Base-by-base conservation (phyloP, 2,888 invertebrate species). In the Chromoteleia sp. region DNA sequence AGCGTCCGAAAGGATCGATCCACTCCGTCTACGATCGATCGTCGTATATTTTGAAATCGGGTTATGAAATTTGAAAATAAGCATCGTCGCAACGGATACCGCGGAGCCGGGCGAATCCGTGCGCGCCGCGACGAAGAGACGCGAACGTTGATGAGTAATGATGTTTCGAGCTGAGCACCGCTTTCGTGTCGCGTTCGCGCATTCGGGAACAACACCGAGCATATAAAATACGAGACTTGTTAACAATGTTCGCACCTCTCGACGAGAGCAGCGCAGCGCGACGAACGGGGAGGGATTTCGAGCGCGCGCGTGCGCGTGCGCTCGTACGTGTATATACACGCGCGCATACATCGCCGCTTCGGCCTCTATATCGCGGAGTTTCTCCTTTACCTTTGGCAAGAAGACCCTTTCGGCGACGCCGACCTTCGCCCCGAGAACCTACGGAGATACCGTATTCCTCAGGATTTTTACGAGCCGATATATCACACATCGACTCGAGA, bases 381-480 rank as follows among this genome's bases (percentile, higher is more conserved):
- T 71, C 63, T 59, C 70, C 58, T 82, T 65, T 73, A 79, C 75
- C 73, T 75, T 65, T 65, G 71, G 83, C 81, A 56, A 83, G 82
- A 82, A 85, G 86, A 85, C 88, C 89, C 90, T 90, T 91, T 90
- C 89, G 91, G 91, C 90, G 89, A 90, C 88, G 86, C 75, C 88
- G 90, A 91, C 91, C 91, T 90, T 89, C 89, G 89, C 87, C 89
- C 88, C 85, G 83, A 90, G 90, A 91, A 91, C 89, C 89, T 84
- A 80, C 85, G 84, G 84, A 89, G 91, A 91, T 91, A 91, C 91
- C 91, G 91, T 91, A 91, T 91, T 91, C 91, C 86, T 86, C 86
- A 75, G 86, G 88, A 90, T 91, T 91, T 91, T 91, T 91, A 91
- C 89, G 91, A 91, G 90, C 91, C 90, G 90, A 90, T 91, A 91